Evolutionary conservation across 2,888 invertebrate species (phyloP).

Genomic region (Microctonus hyperodae): DNA sequence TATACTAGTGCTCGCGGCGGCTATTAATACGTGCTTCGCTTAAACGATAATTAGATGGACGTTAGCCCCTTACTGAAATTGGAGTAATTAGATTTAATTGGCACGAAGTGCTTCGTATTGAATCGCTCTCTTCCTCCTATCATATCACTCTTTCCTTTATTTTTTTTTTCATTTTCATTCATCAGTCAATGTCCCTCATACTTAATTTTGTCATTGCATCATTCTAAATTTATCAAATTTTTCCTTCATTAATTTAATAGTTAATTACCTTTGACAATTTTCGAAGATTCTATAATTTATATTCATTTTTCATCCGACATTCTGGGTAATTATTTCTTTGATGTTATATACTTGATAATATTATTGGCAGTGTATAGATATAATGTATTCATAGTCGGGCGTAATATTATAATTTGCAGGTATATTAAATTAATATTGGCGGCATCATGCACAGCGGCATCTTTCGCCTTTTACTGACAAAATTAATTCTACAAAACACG

Average conservation of each 20-base stretch:
- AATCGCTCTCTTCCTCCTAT: slow-evolving; percentile 24
- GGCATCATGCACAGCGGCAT: neutral
- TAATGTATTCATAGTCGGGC: neutral
- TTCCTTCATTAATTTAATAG: neutral
- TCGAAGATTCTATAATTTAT: neutral
- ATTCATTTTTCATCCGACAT: neutral
- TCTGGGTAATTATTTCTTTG: neutral
- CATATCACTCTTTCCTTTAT: neutral
- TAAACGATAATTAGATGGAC: slow-evolving; percentile 59
- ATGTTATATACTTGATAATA: neutral
- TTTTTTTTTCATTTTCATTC: neutral
- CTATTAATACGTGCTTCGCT: slow-evolving; percentile 57
- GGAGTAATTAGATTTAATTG: slow-evolving; percentile 59
- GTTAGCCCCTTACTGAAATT: slow-evolving; percentile 56
- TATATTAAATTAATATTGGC: slow-evolving; percentile 8
- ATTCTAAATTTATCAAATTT: neutral
- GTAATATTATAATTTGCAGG: neutral
- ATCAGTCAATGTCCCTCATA: neutral
- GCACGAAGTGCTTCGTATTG: slow-evolving; percentile 41
- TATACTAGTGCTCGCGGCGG: slow-evolving; percentile 35
- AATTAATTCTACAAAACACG: slow-evolving; percentile 15
- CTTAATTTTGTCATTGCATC: neutral
- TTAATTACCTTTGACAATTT: neutral
- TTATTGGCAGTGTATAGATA: neutral
- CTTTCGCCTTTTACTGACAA: neutral